phyloP scores from a whole-genome alignment of 2,888 invertebrate genomes.

The Chloroclystis v-ata region DNA sequence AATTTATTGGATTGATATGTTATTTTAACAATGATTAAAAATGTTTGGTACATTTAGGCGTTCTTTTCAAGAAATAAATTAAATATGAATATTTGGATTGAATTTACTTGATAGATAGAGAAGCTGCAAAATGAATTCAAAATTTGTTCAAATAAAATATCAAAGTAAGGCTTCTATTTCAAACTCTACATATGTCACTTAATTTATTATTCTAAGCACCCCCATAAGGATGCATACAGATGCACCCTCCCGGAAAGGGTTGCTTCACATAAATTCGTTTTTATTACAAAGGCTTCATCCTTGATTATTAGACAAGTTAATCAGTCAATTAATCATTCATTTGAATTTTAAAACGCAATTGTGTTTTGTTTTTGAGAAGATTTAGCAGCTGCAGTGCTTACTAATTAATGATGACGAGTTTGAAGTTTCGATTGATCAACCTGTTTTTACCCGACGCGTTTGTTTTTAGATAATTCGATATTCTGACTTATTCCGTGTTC shows the following conservation, averaged over 20 bases:
- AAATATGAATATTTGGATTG: too few species aligned
- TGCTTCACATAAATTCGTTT: constrained; percentile 13
- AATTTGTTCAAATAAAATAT: not conserved
- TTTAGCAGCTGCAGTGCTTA: constrained; percentile 7
- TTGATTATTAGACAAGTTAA: constrained; percentile 12
- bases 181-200: not conserved
- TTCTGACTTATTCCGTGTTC: too few species aligned
- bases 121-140: too few species aligned
- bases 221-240: constrained; percentile 14
- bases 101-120: too few species aligned
- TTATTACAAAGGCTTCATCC: constrained; percentile 13
- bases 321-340: constrained; percentile 11
- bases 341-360: not conserved
- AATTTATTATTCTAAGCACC: constrained; percentile 16
- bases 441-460: too few species aligned
- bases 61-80: too few species aligned
- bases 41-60: too few species aligned
- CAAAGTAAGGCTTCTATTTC: not conserved
- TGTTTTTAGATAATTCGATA: not conserved
- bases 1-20: too few species aligned
- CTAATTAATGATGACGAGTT: constrained; percentile 1
- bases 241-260: constrained; percentile 14
- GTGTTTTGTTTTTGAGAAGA: not conserved
- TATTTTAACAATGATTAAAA: too few species aligned
- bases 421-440: too few species aligned